phyloP scores from a whole-genome alignment of 2,113 vertebrate genomes.

The Pelodiscus sinensis region DNA sequence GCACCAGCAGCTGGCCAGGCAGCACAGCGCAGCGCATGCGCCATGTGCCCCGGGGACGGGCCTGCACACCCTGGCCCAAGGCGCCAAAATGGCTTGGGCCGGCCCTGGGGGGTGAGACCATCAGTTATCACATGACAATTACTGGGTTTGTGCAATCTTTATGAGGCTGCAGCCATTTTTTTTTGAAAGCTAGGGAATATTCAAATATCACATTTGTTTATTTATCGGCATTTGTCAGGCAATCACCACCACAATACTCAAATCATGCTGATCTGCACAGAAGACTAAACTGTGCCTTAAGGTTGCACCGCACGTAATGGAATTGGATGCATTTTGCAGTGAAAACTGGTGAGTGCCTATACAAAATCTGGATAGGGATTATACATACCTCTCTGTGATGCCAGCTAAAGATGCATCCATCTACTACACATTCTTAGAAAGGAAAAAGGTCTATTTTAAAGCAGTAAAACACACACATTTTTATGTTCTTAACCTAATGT shows the following conservation, averaged over 20 bases:
- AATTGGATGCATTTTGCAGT: neutral
- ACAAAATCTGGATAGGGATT: neutral
- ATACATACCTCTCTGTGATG: neutral
- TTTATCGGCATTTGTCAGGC: neutral
- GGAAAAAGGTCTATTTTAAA: constrained; percentile 61
- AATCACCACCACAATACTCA: neutral
- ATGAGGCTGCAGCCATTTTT: neutral
- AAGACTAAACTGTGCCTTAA: neutral
- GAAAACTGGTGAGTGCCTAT: neutral
- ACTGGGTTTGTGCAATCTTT: neutral
- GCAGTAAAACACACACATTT: neutral
- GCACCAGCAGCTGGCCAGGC: too few species aligned
- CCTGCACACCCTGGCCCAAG: too few species aligned
- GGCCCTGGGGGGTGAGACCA: neutral
- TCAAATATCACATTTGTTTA: neutral
- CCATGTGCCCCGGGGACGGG: too few species aligned
- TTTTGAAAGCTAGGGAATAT: neutral
- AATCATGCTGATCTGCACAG: neutral
- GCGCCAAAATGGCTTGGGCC: too few species aligned
- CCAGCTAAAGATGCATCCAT: neutral
- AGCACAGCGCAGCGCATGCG: too few species aligned
- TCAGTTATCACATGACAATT: neutral
- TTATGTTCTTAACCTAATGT: constrained; percentile 58
- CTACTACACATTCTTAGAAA: neutral
- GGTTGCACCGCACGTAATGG: neutral